phyloP scores from a whole-genome alignment of 1,140 invertebrate genomes.

The Halotydeus destructor region DNA sequence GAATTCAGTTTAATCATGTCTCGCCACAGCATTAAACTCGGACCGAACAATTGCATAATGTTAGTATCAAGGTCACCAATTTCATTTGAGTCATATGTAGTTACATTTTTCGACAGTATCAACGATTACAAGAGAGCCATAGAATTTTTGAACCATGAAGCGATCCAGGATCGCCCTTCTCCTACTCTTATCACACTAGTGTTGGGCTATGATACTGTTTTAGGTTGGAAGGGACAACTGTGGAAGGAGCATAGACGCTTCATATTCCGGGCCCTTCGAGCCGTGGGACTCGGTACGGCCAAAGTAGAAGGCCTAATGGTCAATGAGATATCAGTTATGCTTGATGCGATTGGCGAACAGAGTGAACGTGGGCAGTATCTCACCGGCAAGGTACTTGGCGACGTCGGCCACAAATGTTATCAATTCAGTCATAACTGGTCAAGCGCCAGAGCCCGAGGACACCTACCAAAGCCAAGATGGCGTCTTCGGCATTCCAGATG shows the following conservation, averaged over 20 bases:
- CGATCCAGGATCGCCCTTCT: too few species aligned
- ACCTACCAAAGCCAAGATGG: constrained; percentile 40
- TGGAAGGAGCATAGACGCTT: constrained; percentile 65
- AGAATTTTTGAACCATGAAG: too few species aligned
- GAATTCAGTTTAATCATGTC: too few species aligned
- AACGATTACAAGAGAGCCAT: too few species aligned
- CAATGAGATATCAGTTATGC: not conserved
- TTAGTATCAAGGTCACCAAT: too few species aligned
- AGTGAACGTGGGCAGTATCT: constrained; percentile 2
- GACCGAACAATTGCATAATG: too few species aligned
- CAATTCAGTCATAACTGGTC: constrained; percentile 66
- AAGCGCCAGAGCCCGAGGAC: constrained; percentile 32
- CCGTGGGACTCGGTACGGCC: constrained; percentile 43
- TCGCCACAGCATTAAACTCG: too few species aligned
- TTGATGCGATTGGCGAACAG: not conserved
- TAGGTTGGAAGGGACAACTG: constrained; percentile 27
- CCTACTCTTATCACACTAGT: too few species aligned
- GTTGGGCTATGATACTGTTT: too few species aligned
- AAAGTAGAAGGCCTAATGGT: constrained; percentile 24
- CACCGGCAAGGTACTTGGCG: constrained; percentile 13
- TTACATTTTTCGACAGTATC: too few species aligned
- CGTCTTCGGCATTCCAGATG: too few species aligned
- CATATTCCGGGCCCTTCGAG: constrained; percentile 40
- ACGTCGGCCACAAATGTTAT: constrained; percentile 39
- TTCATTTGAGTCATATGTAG: too few species aligned